Evolutionary conservation across 2,888 invertebrate genomes (phyloP), one percentile per base, ranked within the genome.

Genomic region (Trichopria drosophilae): DNA sequence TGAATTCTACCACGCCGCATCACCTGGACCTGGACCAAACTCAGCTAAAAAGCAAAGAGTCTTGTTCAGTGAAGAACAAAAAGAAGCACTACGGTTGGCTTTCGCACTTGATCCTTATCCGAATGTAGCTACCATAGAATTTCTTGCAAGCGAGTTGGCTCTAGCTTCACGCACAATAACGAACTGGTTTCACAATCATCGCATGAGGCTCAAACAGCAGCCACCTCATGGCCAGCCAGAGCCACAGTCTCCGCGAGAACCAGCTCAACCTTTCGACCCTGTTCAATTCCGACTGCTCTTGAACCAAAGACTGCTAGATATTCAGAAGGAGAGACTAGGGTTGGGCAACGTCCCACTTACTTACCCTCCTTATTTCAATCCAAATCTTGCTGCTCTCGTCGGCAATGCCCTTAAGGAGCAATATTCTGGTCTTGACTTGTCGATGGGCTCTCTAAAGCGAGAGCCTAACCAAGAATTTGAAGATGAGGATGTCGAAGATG

Each of bases 131-230:
- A 94, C 95, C 50, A 95, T 98, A 60, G 97, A 98, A 74, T 94
- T 94, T 71, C 81, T 99, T 51, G 95, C 97, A 22, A 84, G 85
- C 22, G 95, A 96, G 76, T 79, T 99, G 47, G 90, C 88, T 6
- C 81, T 99, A 29, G 92, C 94, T 5, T 89, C 95, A 41, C 83
- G 98, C 62, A 98, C 98, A 45, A 97, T 99, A 67, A 96, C 96
- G 54, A 99, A 99, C 78, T 99, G 99, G 99, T 99, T 99, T 82
- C 98, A 99, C 81, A 99, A 99, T 76, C 97, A 99, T 75, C 86
- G 99, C 65, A 99, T 99, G 94, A 84, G 99, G 57, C 84, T 95
- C 71, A 97, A 97, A 78, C 92, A 93, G 72, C 90, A 91, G 71
- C 85, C 86, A 43, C 90, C 91, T 2, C 90, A 90, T 67, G 86